Base-by-base conservation (phyloP, 2,888 invertebrate species). In the Metalampra italica region DNA sequence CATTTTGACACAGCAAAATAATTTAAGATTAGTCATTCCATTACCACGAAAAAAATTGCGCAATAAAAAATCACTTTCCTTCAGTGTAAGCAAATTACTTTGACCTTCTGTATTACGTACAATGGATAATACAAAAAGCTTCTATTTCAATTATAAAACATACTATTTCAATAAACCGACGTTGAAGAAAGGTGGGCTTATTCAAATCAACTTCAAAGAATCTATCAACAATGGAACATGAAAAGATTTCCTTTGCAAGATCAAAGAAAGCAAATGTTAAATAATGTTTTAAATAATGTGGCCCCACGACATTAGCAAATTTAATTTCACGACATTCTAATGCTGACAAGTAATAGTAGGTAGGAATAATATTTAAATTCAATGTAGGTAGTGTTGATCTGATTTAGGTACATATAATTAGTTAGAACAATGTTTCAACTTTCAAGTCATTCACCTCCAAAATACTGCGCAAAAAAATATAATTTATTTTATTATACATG, bases 141-240 rank as follows among this genome's bases (percentile, higher is more conserved):
- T 42, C 30, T 42, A 36, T 37, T 29, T 42, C 22, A 42, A 15
- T 13, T 39, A 36, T 36, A 41, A 38, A 46, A 46, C 15, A 43
- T 50, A 22, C 22, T 22, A 37, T 50, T 50, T 46, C 43, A 50
- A 50, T 43, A 50, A 50, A 36, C 42, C 50, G 38, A 50, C 50
- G 46, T 39, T 42, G 46, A 46, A 40, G 29, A 30, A 29, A 37
- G 30, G 46, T 42, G 22, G 14, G 42, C 43, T 32, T 46, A 49
- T 49, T 46, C 39, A 50, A 45, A 37, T 43, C 40, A 34, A 44
- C 44, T 29, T 50, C 50, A 50, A 50, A 50, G 46, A 44, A 49
- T 42, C 37, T 43, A 42, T 41, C 32, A 38, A 43, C 46, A 50
- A 50, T 29, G 46, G 30, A 50, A 43, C 30, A 42, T 50, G 30